Conservation (phyloP, 2,113 vertebrate genomes). For the Oxyura jamaicensis region DNA sequence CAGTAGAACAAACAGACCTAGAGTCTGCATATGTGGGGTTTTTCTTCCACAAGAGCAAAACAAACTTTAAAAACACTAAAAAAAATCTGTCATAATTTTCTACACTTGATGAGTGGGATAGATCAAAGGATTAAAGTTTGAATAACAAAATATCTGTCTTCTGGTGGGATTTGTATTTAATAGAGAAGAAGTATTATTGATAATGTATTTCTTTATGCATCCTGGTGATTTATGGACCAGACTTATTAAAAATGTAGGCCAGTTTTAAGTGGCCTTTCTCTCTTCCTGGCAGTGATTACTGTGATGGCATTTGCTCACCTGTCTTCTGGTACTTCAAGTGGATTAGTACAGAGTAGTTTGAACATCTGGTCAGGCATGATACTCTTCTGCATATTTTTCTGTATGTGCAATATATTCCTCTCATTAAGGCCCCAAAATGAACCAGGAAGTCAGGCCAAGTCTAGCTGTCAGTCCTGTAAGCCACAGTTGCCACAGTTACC, state of each 20-base stretch:
- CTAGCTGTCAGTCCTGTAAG: not conserved
- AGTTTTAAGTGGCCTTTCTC: not conserved
- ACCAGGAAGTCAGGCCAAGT: not conserved
- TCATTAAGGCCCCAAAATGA: not conserved
- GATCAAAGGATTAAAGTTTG: not conserved
- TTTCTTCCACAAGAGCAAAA: not conserved
- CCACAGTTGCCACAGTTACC: not conserved
- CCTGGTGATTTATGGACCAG: not conserved
- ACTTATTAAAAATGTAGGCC: not conserved
- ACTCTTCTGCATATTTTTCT: not conserved
- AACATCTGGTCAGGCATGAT: not conserved
- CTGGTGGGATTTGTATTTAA: not conserved
- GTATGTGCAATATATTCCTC: not conserved
- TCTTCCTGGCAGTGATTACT: not conserved
- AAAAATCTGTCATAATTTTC: not conserved
- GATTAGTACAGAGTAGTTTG: not conserved
- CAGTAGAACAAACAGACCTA: not conserved
- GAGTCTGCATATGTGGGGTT: not conserved
- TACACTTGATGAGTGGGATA: not conserved
- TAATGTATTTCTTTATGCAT: not conserved
- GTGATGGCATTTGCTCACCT: not conserved
- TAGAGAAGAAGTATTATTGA: not conserved
- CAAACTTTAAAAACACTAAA: not conserved
- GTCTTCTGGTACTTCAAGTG: not conserved
- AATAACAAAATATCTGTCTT: not conserved